Conservation (phyloP, 2,888 invertebrate species). For the Cataglyphis albicans region DNA sequence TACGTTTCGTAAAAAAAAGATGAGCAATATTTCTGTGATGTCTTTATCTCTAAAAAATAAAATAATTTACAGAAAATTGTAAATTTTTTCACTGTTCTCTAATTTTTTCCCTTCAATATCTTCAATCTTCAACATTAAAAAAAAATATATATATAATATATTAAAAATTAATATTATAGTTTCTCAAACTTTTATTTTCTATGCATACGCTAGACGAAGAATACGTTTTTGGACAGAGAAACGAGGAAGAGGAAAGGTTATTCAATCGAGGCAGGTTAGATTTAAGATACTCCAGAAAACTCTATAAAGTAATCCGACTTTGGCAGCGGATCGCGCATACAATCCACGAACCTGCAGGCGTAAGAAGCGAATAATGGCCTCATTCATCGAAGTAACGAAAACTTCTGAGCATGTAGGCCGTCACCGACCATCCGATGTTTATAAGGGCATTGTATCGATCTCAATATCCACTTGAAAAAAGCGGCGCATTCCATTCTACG, state of each 20-base stretch:
- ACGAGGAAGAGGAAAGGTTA: conserved; percentile 67
- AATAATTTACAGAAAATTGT: neutral
- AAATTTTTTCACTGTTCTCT: neutral
- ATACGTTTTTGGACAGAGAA: conserved; percentile 41
- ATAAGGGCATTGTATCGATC: conserved; percentile 77
- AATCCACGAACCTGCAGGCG: conserved; percentile 69
- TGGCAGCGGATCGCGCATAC: conserved; percentile 69
- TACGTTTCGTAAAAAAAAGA: neutral
- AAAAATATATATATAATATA: neutral
- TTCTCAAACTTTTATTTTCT: conserved; percentile 23
- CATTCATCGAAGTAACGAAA: conserved; percentile 78
- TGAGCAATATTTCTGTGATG: neutral
- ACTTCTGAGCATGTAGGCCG: conserved; percentile 62
- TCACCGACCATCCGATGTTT: conserved; percentile 72
- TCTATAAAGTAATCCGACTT: conserved; percentile 80
- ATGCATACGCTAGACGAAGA: conserved; percentile 1
- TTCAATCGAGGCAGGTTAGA: conserved; percentile 75
- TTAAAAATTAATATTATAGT: conserved; percentile 15
- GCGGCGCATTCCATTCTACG: conserved; percentile 74
- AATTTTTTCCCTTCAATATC: neutral
- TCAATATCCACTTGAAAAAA: conserved; percentile 76
- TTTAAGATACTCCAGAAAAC: conserved; percentile 73
- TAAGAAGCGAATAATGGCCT: conserved; percentile 80
- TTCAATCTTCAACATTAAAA: neutral
- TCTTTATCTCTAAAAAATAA: conserved; percentile 3